phyloP scores from a whole-genome alignment of 2,113 vertebrate genomes.

The Halichoeres trimaculatus region DNA sequence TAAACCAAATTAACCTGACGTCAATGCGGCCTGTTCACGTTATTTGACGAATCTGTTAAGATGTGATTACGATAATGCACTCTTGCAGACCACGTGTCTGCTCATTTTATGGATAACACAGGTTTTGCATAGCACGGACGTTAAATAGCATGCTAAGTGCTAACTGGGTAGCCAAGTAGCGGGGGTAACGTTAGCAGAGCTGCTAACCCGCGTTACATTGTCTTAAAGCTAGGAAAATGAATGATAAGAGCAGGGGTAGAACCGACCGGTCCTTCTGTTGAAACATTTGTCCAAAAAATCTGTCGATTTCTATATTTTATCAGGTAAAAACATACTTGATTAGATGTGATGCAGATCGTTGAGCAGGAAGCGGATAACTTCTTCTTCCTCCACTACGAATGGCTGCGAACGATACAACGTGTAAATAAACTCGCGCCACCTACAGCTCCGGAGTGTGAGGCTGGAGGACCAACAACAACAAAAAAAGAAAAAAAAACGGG shows the following conservation, averaged over 20 bases:
- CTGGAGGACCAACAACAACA: too few species aligned
- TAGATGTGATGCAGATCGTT: conserved; percentile 23
- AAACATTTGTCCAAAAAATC: fast-evolving
- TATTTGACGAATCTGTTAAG: too few species aligned
- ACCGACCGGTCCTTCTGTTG: not conserved
- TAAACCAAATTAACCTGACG: too few species aligned
- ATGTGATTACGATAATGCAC: too few species aligned
- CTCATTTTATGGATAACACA: not conserved
- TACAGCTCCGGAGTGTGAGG: not conserved
- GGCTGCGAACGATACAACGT: not conserved
- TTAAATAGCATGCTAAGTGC: conserved; percentile 3
- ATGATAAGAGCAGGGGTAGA: too few species aligned
- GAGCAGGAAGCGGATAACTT: conserved; percentile 52
- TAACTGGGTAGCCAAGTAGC: not conserved
- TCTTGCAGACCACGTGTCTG: not conserved
- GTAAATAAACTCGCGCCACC: not conserved
- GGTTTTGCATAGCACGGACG: not conserved
- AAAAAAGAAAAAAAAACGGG: too few species aligned
- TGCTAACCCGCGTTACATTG: too few species aligned
- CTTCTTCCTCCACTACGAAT: not conserved
- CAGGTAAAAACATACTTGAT: conserved; percentile 53
- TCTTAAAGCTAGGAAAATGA: too few species aligned
- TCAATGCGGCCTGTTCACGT: too few species aligned
- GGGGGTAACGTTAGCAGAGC: conserved; percentile 28
- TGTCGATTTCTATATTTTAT: not conserved